A percentile compares a stretch with the other conserved stretches of the same genome.
Conservation (phyloP, 2,113 vertebrate genomes). For the Colinus virginianus region DNA sequence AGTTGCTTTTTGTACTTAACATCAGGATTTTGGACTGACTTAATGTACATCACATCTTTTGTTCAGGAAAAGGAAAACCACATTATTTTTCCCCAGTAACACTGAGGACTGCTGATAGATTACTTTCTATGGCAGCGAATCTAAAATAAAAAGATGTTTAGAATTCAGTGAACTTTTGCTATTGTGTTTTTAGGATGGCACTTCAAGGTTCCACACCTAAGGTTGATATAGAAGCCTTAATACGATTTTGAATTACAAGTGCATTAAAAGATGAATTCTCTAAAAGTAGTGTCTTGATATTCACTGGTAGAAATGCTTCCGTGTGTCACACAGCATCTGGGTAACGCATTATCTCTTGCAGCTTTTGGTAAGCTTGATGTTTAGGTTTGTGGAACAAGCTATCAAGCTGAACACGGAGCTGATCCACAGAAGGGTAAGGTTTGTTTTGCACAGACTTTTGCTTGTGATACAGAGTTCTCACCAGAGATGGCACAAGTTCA, state of each 20-base stretch:
- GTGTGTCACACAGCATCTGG: fast-evolving
- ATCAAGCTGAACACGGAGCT: not conserved
- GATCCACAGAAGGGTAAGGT: not conserved
- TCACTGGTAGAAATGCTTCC: not conserved
- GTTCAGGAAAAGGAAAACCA: not conserved
- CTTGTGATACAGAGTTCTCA: not conserved
- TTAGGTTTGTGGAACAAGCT: not conserved
- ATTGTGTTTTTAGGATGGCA: constrained; percentile 1
- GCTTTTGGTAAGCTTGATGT: not conserved
- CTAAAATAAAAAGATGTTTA: constrained; percentile 63
- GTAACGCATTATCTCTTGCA: not conserved
- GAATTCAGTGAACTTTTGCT: constrained; percentile 19
- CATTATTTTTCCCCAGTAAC: not conserved
- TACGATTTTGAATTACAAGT: not conserved
- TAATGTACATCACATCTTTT: not conserved
- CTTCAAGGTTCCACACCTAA: not conserved
- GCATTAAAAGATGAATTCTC: not conserved
- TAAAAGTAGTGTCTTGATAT: not conserved
- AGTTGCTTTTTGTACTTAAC: constrained; percentile 65
- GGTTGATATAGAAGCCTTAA: not conserved
- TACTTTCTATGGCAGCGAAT: constrained; percentile 1
- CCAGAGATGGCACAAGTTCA: not conserved
- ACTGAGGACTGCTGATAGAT: not conserved
- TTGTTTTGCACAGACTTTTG: not conserved
- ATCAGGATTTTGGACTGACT: constrained; percentile 50